Conservation (phyloP, 1,140 invertebrate species). For the Penaeus vannamei region DNA sequence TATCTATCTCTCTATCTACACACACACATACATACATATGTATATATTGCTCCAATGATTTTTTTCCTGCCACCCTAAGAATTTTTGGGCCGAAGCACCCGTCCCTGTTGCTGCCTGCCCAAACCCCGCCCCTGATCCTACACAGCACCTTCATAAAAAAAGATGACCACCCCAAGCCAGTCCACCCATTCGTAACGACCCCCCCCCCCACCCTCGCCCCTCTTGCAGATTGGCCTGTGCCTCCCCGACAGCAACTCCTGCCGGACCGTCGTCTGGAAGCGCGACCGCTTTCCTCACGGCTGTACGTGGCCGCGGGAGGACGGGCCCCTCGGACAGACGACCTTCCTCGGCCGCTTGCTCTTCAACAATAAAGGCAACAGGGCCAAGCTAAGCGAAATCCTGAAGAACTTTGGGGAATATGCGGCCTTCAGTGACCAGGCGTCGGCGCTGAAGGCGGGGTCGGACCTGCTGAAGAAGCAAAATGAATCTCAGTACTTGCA, state of each 20-base stretch:
- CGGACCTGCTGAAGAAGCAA: neutral
- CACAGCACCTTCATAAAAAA: no score
- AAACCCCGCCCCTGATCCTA: no score
- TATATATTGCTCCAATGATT: no score
- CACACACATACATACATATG: no score
- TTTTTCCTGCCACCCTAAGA: no score
- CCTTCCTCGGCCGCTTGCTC: conserved; percentile 2
- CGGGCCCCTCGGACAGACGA: neutral
- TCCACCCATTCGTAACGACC: no score
- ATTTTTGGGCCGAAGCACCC: no score
- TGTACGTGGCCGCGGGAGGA: neutral
- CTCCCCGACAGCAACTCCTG: neutral
- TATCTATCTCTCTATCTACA: no score
- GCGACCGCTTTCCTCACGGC: neutral
- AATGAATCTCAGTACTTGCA: neutral
- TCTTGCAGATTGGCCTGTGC: conserved; percentile 19
- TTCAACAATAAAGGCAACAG: neutral
- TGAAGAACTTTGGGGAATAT: neutral
- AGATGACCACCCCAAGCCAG: no score
- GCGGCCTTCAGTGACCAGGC: neutral
- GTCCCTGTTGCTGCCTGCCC: no score
- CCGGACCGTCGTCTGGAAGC: neutral
- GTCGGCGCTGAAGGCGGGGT: conserved; percentile 18
- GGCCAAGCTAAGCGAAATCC: neutral
- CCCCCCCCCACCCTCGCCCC: no score